Conservation (phyloP, 2,797 vertebrate species). For the Yasuhikotakia modesta region DNA sequence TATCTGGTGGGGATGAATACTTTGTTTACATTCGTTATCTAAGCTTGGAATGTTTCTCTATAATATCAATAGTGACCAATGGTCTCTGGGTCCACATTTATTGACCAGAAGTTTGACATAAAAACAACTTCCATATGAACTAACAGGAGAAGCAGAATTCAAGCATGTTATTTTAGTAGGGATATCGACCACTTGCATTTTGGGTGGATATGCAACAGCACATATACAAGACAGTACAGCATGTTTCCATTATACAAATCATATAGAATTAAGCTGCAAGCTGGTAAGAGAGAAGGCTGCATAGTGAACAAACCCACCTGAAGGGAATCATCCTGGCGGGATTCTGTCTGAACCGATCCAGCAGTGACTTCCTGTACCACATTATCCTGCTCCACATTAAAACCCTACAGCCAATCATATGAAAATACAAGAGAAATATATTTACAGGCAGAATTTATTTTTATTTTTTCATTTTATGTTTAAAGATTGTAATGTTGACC, state of each 20-base stretch:
- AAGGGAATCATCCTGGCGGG: conserved; percentile 74
- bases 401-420: conserved; percentile 33
- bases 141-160: too few relatives aligned
- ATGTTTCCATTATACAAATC: not conserved
- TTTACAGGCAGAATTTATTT: not conserved
- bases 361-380: conserved; percentile 60
- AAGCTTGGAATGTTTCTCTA: conserved; percentile 8
- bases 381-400: conserved; percentile 42
- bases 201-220: conserved; percentile 8
- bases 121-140: too few relatives aligned
- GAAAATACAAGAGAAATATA: not conserved
- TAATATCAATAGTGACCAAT: conserved; percentile 30
- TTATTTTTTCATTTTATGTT: too few relatives aligned
- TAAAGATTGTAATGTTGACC: too few relatives aligned
- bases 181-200: not conserved
- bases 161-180: not conserved
- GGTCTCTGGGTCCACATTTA: conserved; percentile 16
- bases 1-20: not conserved
- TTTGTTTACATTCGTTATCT: conserved; percentile 23
- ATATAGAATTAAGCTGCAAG: not conserved
- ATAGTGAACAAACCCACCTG: conserved; percentile 64
- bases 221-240: not conserved
- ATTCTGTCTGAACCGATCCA: conserved; percentile 56
- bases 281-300: not conserved
- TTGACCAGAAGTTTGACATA: conserved; percentile 20